Evolutionary conservation across 2,797 vertebrate species (phyloP), one percentile per base, ranked within the genome.

Genomic region (Acridotheres tristis): DNA sequence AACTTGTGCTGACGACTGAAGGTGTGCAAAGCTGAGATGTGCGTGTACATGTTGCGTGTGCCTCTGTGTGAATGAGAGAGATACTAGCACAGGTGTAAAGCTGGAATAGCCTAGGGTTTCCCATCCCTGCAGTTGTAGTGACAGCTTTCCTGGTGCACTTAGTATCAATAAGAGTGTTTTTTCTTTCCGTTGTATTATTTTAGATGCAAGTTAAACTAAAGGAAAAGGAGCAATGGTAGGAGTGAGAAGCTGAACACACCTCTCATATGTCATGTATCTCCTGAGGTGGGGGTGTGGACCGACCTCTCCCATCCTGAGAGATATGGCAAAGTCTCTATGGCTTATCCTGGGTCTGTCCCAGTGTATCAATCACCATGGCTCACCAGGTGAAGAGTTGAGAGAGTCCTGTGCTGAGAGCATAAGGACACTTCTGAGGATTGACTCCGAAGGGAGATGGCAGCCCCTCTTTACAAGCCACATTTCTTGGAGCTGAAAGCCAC

Each of bases 401-500:
- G 90, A 95, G 65, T 87, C 88, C 82, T 69, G 9, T 82, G 87
- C 96, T 91, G 57, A 81, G 73, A 65, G 43, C 93, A 57, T 87
- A 90, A 87, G 83, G 58, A 89, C 83, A 38, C 78, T 90, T 47
- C 91, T 65, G 58, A 77, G 69, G 85, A 94, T 93, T 97, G 79
- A 76, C 94, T 92, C 94, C 84, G 68, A 85, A 91, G 87, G 95
- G 89, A 96, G 96, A 91, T 93, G 95, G 95, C 95, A 95, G 88
- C 96, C 97, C 79, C 14, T 95, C 94, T 97, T 97, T 91, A 92
- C 85, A 26, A 95, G 92, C 95, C 94, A 93, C 89, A 74, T 92
- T 96, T 96, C 89, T 91, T 95, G 94, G 93, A 97, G 94, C 91
- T 96, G 94, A 95, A 90, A 89, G 72, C 94, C 93, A 94, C 95